Percentiles rank a stretch among this genome's conserved stretches.
Conservation (phyloP, 2,113 vertebrate species). For the Nothoprocta perdicaria region DNA sequence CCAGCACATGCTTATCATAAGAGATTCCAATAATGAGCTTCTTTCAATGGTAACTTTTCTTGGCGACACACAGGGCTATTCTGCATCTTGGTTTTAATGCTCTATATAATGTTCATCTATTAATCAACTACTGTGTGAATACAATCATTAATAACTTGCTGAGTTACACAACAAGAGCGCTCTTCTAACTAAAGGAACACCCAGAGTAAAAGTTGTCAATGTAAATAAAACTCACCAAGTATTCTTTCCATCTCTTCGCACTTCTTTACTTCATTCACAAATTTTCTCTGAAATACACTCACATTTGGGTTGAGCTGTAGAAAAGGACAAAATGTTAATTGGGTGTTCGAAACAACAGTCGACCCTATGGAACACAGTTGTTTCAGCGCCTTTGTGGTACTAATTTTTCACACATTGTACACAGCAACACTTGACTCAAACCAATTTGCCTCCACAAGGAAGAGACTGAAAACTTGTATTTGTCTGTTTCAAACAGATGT, state of each 20-base stretch:
- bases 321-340: conserved; percentile 30
- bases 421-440: neutral
- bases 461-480: neutral
- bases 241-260: conserved; percentile 98
- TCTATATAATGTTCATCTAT: neutral
- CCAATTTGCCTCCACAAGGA: too few relatives aligned
- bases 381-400: neutral
- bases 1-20: conserved; percentile 4
- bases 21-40: neutral
- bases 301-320: conserved; percentile 93
- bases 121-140: neutral
- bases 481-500: neutral
- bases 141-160: neutral
- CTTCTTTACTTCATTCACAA: conserved; percentile 95
- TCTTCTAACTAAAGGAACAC: neutral
- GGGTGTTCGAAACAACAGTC: neutral
- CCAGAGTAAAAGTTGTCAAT: neutral
- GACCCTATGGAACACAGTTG: neutral
- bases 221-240: conserved; percentile 82
- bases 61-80: neutral
- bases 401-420: neutral
- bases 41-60: neutral
- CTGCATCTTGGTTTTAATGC: neutral
- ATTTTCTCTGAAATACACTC: conserved; percentile 93
- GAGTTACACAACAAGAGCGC: neutral